Evolutionary conservation across 2,113 vertebrate species (phyloP), one percentile per base, ranked within the genome.

Genomic region (Struthidea cinerea): DNA sequence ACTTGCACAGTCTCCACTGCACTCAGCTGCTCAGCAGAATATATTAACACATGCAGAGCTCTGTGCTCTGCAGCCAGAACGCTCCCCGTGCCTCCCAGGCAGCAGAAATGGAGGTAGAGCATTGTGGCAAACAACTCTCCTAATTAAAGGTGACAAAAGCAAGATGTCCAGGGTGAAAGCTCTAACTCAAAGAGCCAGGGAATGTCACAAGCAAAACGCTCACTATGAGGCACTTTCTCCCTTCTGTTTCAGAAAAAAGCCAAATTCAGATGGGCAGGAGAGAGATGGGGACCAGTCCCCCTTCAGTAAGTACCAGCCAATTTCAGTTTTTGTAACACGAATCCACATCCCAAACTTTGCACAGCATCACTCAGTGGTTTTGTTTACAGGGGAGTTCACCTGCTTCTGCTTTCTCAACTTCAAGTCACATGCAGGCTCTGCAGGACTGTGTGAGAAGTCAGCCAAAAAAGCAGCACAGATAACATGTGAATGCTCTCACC

Each of bases 21-120:
- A 93, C 85, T 74, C 85, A 88, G 90, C 75, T 90, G 79, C 86
- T 95, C 49, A 77, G 88, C 75, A 78, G 95, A 90, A 89, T 57
- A 44, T 0, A 83, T 67, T 50, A 88, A 41, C 42, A 42, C 68
- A 21, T 0, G 17, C 52, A 81, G 86, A 84, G 83, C 71, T 61
- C 63, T 3, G 3, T 77, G 75, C 55, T 24, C 88, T 59, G 71
- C 88, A 77, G 85, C 71, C 76, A 80, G 5, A 86, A 42, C 0
- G 0, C 42, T 55, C 21, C 82, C 11, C 0, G 0, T 46, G 27
- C 85, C 75, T 93, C 83, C 81, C 92, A 84, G 82, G 47, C 75
- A 84, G 49, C 10, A 85, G 52, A 65, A 77, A 35, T 1, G 21
- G 22, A 94, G 70, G 82, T 6, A 49, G 22, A 67, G 32, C 17